Percentiles rank a stretch among this genome's conserved stretches.
Evolutionary conservation across 2,797 vertebrate genomes (phyloP).

Genomic region (Sandelia bainsii): DNA sequence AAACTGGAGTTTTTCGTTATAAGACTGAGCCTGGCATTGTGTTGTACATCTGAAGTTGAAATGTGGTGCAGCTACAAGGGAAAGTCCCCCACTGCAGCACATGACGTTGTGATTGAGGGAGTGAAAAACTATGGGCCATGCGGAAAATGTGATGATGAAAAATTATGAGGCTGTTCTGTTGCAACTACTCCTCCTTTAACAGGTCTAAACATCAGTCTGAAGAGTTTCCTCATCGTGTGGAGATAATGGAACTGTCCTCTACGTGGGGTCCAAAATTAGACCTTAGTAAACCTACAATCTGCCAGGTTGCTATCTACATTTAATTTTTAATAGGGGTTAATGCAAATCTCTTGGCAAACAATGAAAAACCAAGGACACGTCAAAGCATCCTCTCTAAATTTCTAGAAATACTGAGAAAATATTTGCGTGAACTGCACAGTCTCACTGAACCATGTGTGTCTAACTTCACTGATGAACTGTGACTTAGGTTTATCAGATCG

Average conservation of each 20-base stretch:
- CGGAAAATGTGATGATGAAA: conserved; percentile 49
- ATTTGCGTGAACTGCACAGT: no score
- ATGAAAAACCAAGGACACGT: no score
- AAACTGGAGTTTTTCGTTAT: background rate
- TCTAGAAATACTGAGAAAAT: no score
- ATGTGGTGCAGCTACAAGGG: conserved; percentile 13
- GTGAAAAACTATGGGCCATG: conserved; percentile 1
- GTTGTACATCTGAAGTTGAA: background rate
- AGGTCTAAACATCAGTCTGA: conserved; percentile 2
- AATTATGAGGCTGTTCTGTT: background rate
- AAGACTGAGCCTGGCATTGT: background rate
- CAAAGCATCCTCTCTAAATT: no score
- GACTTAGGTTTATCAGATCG: conserved; percentile 1
- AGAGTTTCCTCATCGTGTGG: background rate
- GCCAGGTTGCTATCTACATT: background rate
- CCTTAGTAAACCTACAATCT: background rate
- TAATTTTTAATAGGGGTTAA: background rate
- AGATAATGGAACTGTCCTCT: background rate
- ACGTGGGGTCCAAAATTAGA: background rate
- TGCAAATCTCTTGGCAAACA: background rate
- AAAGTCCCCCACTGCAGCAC: conserved; percentile 42
- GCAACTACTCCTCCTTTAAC: background rate
- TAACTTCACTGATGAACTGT: background rate
- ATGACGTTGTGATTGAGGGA: conserved; percentile 12
- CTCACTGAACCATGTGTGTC: background rate